Conservation (phyloP, 2,888 invertebrate species). For the Trimorus sp. region DNA sequence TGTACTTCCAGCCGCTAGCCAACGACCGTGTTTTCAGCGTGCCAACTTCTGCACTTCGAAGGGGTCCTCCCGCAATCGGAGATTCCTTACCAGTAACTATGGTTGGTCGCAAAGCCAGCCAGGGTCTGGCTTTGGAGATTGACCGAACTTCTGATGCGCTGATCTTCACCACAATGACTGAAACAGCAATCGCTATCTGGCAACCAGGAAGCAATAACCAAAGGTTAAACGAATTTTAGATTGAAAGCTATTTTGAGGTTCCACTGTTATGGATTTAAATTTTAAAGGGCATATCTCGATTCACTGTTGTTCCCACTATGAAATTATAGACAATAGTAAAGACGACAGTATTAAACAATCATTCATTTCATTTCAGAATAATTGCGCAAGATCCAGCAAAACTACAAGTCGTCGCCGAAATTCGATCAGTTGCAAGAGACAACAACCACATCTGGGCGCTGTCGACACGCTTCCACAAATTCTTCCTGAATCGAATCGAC, state of each 20-base stretch:
- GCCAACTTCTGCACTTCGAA: slow-evolving; percentile 87
- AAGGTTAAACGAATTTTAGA: slow-evolving; percentile 81
- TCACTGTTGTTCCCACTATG: too few species aligned
- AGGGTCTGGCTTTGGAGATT: slow-evolving; percentile 89
- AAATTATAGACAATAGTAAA: too few species aligned
- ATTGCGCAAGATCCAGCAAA: slow-evolving; percentile 81
- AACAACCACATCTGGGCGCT: slow-evolving; percentile 88
- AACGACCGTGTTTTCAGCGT: slow-evolving; percentile 90
- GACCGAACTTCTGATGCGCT: slow-evolving; percentile 89
- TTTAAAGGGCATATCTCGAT: too few species aligned
- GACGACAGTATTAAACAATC: background rate
- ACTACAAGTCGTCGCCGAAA: slow-evolving; percentile 83
- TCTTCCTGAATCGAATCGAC: slow-evolving; percentile 87
- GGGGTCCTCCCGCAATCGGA: slow-evolving; percentile 88
- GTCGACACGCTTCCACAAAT: slow-evolving; percentile 90
- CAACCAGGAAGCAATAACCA: slow-evolving; percentile 88
- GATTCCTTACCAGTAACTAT: slow-evolving; percentile 88
- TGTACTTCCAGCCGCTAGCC: slow-evolving; percentile 89
- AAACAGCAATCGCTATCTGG: slow-evolving; percentile 92
- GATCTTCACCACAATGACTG: slow-evolving; percentile 89
- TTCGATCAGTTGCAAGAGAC: slow-evolving; percentile 90
- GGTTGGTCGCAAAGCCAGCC: slow-evolving; percentile 92
- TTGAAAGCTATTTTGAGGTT: too few species aligned
- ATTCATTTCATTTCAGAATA: slow-evolving; percentile 82
- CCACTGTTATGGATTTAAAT: too few species aligned